Evolutionary conservation across 2,797 vertebrate species (phyloP), one percentile per base, ranked within the genome.

Genomic region (Chrosomus eos): DNA sequence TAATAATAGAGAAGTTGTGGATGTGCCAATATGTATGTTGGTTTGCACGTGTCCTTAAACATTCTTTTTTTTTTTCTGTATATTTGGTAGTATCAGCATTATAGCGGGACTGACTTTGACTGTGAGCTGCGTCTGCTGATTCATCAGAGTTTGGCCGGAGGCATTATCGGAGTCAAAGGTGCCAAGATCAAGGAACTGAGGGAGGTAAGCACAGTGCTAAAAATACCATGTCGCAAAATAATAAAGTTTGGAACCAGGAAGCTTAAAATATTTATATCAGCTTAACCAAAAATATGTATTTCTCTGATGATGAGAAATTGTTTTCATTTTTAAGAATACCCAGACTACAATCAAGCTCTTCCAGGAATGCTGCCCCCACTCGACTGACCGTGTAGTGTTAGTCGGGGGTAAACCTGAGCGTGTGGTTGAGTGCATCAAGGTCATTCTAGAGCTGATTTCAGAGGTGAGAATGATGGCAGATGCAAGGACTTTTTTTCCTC

Each of bases 281-380:
- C 16, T 13, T 28, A 26, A 60, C 23, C 5, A 77, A 77, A 75
- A 23, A 48, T 36, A 53, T 9, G 7, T 0, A 36, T 38, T 18
- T 43, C 13, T 36, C 13, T 76, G 18, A 75, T 58, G 43, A 77
- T 77, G 36, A 8, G 0, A 53, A 51, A 21, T 51, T 51, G n/a
- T 53, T 10, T 31, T 67, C 1, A 18, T 77, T 68, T 64, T 72
- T 81, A 33, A 89, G 98, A 99, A 98, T 90, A 99, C 98, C 87
- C 97, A 99, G 89, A 99, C 98, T 83, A 99, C 98, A 89, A 99
- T 99, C 95, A 99, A 99, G 93, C 95, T 99, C 82, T 99, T 99
- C 93, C 98, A 99, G 92, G 98, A 99, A 88, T 99, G 98, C 92
- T 99, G 98, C 92, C 98, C 98, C 90, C 98, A 99, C 94, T 99